phyloP scores from a whole-genome alignment of 2,797 vertebrate species.

The Microchirus variegatus region DNA sequence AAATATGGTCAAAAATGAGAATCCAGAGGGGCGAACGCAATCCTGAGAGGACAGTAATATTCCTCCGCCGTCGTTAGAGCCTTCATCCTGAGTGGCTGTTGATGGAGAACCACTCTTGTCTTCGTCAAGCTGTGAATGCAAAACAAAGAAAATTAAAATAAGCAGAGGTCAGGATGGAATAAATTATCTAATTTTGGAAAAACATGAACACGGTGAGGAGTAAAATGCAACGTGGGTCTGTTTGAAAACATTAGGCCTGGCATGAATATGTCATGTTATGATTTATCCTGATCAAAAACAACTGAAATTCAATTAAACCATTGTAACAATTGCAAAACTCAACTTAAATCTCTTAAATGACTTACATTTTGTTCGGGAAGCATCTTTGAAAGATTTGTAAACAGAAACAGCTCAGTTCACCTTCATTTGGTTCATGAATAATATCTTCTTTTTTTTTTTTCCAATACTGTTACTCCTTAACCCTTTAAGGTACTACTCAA shows the following conservation, averaged over 20 bases:
- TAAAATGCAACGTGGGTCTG: background rate
- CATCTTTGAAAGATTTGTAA: no score
- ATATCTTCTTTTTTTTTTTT: no score
- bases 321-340: no score
- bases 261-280: background rate
- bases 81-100: constrained; percentile 63
- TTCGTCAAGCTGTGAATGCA: constrained; percentile 57
- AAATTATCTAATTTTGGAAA: background rate
- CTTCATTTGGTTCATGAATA: no score
- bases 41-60: constrained; percentile 56
- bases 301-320: no score
- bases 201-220: background rate
- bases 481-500: no score
- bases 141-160: constrained; percentile 17
- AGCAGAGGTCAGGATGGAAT: background rate
- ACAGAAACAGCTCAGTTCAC: no score
- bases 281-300: no score
- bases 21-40: constrained; percentile 37
- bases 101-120: constrained; percentile 39
- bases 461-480: no score
- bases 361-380: no score
- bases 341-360: no score
- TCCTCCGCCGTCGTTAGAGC: constrained; percentile 50
- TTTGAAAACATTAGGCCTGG: background rate
- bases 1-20: constrained; percentile 64